phyloP scores from a whole-genome alignment of 2,113 vertebrate genomes.

The Hystrix cristata region DNA sequence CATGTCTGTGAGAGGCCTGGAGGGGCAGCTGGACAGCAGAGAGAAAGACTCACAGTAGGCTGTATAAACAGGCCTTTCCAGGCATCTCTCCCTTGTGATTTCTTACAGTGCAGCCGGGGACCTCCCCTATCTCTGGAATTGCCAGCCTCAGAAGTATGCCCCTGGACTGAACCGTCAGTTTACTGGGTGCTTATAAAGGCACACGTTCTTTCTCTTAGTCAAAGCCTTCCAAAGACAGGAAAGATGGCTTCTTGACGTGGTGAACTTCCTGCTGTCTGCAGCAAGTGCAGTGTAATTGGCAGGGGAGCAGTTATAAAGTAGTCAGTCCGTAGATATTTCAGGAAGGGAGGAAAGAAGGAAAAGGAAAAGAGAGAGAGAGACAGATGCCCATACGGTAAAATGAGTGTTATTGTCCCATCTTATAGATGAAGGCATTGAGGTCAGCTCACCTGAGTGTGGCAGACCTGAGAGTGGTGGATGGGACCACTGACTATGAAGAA shows the following conservation, averaged over 20 bases:
- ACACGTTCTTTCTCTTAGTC: neutral
- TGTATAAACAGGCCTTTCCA: neutral
- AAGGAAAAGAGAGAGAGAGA: neutral
- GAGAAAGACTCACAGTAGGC: neutral
- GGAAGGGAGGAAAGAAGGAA: neutral
- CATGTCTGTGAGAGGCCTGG: neutral
- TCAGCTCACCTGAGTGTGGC: neutral
- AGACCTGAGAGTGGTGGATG: too few species aligned
- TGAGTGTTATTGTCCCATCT: neutral
- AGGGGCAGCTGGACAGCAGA: too few species aligned
- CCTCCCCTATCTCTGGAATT: neutral
- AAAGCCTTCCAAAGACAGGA: neutral
- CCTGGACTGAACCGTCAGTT: neutral
- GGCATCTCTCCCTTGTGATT: rapidly evolving
- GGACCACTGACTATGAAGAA: neutral
- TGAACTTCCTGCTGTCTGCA: neutral
- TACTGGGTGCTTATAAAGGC: neutral
- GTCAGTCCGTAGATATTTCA: neutral
- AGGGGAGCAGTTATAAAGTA: neutral
- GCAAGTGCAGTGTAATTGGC: neutral
- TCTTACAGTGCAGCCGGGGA: neutral
- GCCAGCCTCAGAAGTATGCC: too few species aligned
- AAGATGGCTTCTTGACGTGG: neutral
- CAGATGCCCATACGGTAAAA: neutral
- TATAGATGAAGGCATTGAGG: neutral